Conservation (phyloP, 2,888 invertebrate genomes). For the Pherbina coryleti region DNA sequence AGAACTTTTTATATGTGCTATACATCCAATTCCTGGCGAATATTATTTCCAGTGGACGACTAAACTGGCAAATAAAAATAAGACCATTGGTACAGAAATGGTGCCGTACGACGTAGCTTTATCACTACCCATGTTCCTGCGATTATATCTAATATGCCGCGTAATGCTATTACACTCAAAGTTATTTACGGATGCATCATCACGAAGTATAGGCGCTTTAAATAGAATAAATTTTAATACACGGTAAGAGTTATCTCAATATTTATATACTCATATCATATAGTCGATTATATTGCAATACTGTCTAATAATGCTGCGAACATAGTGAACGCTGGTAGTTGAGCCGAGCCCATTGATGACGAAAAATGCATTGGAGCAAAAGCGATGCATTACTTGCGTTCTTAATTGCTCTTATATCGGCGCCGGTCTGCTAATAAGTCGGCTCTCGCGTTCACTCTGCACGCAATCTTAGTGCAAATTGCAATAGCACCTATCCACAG, state of each 20-base stretch:
- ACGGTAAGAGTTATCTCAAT: constrained; percentile 72
- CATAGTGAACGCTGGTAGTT: too few species aligned
- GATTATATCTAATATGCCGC: constrained; percentile 98
- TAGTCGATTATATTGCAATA: too few species aligned
- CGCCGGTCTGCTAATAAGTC: too few species aligned
- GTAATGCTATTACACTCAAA: constrained; percentile 99
- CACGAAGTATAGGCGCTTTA: constrained; percentile 96
- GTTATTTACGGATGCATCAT: constrained; percentile 99
- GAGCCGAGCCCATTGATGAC: too few species aligned
- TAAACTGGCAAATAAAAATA: constrained; percentile 90
- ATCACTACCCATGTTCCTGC: constrained; percentile 99
- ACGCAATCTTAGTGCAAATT: too few species aligned
- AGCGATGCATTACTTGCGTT: too few species aligned
- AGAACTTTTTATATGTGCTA: constrained; percentile 95
- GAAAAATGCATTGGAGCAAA: too few species aligned
- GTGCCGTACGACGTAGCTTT: constrained; percentile 97
- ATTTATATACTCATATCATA: neutral
- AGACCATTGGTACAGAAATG: constrained; percentile 76
- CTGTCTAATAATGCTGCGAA: too few species aligned
- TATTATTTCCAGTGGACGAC: constrained; percentile 97
- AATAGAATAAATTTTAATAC: constrained; percentile 99
- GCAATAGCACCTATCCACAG: too few species aligned
- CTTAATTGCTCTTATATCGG: too few species aligned
- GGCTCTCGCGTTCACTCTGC: too few species aligned
- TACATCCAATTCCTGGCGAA: constrained; percentile 98